A percentile compares a stretch with the other conserved stretches of the same genome.
Conservation (phyloP, 1,140 invertebrate species). For the Ephestia elutella region DNA sequence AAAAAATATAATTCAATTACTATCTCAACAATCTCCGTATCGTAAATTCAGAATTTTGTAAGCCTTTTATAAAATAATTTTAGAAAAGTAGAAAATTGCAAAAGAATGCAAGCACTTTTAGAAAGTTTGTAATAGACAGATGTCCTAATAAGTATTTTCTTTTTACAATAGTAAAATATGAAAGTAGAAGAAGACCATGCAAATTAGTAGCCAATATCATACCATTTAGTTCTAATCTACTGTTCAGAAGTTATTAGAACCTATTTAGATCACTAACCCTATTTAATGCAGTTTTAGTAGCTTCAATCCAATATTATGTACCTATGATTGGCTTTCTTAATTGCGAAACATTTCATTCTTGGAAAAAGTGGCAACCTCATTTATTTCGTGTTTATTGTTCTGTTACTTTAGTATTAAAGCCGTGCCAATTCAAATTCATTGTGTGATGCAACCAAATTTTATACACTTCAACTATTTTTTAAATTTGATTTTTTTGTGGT, state of each 20-base stretch:
- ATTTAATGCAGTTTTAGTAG: slow-evolving; percentile 2
- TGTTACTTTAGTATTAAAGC: slow-evolving; percentile 62
- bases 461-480: neutral
- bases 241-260: neutral
- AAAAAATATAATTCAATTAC: slow-evolving; percentile 21
- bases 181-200: slow-evolving; percentile 42
- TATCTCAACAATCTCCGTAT: slow-evolving; percentile 15
- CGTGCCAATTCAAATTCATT: slow-evolving; percentile 51
- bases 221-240: slow-evolving; percentile 30
- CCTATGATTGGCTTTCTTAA: slow-evolving; percentile 25
- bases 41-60: slow-evolving; percentile 5
- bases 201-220: slow-evolving; percentile 28
- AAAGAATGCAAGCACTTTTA: slow-evolving; percentile 46
- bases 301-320: slow-evolving; percentile 3
- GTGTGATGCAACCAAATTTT: slow-evolving; percentile 47
- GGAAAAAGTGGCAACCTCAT: slow-evolving; percentile 34
- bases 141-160: slow-evolving; percentile 13
- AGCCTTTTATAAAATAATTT: slow-evolving; percentile 21
- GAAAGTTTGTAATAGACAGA: slow-evolving; percentile 24
- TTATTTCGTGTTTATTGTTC: slow-evolving; percentile 31
- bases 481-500: slow-evolving; percentile 24
- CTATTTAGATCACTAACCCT: neutral
- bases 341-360: slow-evolving; percentile 54
- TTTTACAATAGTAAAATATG: slow-evolving; percentile 15
- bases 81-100: slow-evolving; percentile 37